phyloP scores from a whole-genome alignment of 2,888 invertebrate species.

The Villa cingulata region DNA sequence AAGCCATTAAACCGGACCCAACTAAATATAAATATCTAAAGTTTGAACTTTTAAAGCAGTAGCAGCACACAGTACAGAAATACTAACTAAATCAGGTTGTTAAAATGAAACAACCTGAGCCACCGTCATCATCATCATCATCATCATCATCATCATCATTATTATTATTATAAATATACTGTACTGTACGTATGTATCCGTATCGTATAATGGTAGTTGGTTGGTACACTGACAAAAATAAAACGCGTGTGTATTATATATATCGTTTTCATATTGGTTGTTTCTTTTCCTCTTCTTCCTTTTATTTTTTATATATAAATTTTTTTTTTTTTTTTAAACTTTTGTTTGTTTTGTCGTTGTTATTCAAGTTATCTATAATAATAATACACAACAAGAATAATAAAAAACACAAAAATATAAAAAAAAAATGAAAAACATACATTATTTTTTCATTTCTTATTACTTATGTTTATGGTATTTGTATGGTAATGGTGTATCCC shows the following conservation, averaged over 20 bases:
- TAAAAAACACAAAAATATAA: constrained; percentile 2
- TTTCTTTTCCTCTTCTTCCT: constrained; percentile 6
- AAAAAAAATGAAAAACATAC: neutral
- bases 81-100: neutral
- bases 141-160: too few species aligned
- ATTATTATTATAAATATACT: neutral
- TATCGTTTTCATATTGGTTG: neutral
- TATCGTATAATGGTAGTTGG: too few species aligned
- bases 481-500: too few species aligned
- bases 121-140: too few species aligned
- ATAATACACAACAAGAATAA: neutral
- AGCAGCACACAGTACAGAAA: neutral
- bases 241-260: neutral
- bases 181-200: too few species aligned
- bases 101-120: neutral
- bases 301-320: too few species aligned
- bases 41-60: neutral
- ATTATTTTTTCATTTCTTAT: too few species aligned
- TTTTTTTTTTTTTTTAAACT: neutral
- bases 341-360: neutral
- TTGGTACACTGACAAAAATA: too few species aligned
- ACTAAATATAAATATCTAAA: neutral
- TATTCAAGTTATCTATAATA: neutral
- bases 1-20: constrained; percentile 6
- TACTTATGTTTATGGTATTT: too few species aligned